Evolutionary conservation across 2,888 invertebrate genomes (phyloP).

Genomic region (Lasioglossum villosulum): DNA sequence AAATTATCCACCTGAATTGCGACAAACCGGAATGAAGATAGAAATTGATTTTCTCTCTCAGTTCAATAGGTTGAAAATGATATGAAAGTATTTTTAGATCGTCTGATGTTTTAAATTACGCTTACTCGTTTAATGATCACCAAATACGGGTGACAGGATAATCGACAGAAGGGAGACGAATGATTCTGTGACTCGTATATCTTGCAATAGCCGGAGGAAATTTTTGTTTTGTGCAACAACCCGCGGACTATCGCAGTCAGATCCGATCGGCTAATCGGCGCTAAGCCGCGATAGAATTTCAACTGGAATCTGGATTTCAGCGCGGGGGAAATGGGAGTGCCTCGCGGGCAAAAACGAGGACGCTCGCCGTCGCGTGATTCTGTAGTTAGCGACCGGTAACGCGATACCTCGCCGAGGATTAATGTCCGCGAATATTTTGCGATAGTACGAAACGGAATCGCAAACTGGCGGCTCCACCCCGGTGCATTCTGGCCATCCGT

Average conservation of each 20-base stretch:
- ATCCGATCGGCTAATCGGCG: conserved; percentile 48
- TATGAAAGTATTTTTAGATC: too few relatives aligned
- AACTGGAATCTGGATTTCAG: conserved; percentile 26
- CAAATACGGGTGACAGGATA: too few relatives aligned
- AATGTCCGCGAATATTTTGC: conserved; percentile 53
- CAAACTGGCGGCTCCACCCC: conserved; percentile 8
- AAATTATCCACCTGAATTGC: too few relatives aligned
- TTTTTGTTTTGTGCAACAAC: conserved; percentile 21
- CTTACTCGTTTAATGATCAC: too few relatives aligned
- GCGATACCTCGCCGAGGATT: conserved; percentile 56
- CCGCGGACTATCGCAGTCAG: conserved; percentile 37
- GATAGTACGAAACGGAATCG: conserved; percentile 34
- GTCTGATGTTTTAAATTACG: too few relatives aligned
- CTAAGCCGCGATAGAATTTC: conserved; percentile 35
- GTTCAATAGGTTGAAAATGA: too few relatives aligned
- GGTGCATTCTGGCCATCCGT: neutral
- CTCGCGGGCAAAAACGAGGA: conserved; percentile 24
- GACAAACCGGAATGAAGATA: too few relatives aligned
- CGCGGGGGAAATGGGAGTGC: conserved; percentile 30
- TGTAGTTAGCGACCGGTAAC: conserved; percentile 26
- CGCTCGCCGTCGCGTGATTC: conserved; percentile 25
- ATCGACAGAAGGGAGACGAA: neutral
- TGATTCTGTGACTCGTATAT: neutral
- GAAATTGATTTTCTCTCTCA: too few relatives aligned
- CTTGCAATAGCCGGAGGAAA: conserved; percentile 14